Evolutionary conservation across 2,113 vertebrate genomes (phyloP).

Genomic region (Hypanus sabinus): DNA sequence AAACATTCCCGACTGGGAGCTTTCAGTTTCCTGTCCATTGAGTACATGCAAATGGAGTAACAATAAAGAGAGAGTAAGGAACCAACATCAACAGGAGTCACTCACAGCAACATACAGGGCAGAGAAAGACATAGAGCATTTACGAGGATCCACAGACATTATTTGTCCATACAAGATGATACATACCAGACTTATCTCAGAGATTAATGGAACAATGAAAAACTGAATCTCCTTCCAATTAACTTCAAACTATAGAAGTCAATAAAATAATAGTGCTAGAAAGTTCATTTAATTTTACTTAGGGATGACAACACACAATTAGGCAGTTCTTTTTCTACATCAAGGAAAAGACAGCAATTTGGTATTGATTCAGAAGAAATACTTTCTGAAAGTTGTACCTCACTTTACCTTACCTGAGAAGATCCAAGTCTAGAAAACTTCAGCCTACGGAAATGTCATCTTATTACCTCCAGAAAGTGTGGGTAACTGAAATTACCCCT

Average conservation of each 20-base stretch:
- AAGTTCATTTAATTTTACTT: background rate
- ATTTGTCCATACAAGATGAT: background rate
- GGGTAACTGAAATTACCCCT: background rate
- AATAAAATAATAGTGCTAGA: background rate
- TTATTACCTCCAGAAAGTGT: background rate
- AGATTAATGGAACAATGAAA: background rate
- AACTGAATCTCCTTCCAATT: background rate
- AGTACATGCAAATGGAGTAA: slow-evolving; percentile 1
- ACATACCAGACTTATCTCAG: background rate
- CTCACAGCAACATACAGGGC: background rate
- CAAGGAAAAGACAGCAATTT: background rate
- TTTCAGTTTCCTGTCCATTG: slow-evolving; percentile 10
- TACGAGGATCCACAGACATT: background rate
- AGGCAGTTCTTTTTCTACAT: background rate
- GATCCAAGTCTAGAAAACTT: background rate
- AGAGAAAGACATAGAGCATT: background rate
- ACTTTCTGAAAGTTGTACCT: background rate
- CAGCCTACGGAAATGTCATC: background rate
- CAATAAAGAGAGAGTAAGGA: background rate
- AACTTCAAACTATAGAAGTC: background rate
- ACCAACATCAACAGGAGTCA: background rate
- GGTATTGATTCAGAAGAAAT: background rate
- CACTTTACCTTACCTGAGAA: background rate
- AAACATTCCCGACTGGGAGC: background rate
- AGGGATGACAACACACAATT: background rate